Evolutionary conservation across 2,797 vertebrate species (phyloP), one percentile per base, ranked within the genome.

Genomic region (Anguilla megastoma): DNA sequence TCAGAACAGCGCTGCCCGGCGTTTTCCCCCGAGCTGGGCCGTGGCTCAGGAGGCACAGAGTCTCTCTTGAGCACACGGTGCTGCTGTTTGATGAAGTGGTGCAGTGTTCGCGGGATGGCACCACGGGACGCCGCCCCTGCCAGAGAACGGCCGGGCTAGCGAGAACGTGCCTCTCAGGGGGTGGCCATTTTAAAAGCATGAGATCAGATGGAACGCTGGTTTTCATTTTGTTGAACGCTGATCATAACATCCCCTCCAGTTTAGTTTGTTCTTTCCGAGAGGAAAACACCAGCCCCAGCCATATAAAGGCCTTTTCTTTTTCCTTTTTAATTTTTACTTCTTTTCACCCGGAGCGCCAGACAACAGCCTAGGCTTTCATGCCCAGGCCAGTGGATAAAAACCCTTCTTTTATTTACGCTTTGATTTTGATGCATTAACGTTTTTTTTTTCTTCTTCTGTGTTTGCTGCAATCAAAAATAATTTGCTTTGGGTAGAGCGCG

Each of bases 361-460:
- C 30, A 86, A 86, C 88, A 90, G 56, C 50, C 33, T 54, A 1
- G 79, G 45, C 88, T 87, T 90, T 90, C 50, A 85, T n/a, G 18
- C 71, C 1, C 0, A 48, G 16, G 56, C 85, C 27, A 50, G 48
- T 1, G 6, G 9, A 27, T 18, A 10, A 83, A 66, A 63, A 33
- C 6, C 2, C 24, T 76, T 18, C 79, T 14, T 76, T 14, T 76
- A 1, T n/a, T 50, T 27, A 52, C 3, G 1, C 83, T 50, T 54
- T 27, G 21, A 88, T 80, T 85, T 76, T 80, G 54, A 21, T 52
- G 63, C 48, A n/a, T 86, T 24, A 41, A 33, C 60, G n/a, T 50
- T 82, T 74, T 24, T 66, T 63, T 74, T 21, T 86, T n/a, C 45
- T 52, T 16, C 71, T 76, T 41, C 36, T 82, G 58, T 63, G 8